Base-by-base conservation (phyloP, 2,113 vertebrate genomes). In the Eulemur rufifrons region DNA sequence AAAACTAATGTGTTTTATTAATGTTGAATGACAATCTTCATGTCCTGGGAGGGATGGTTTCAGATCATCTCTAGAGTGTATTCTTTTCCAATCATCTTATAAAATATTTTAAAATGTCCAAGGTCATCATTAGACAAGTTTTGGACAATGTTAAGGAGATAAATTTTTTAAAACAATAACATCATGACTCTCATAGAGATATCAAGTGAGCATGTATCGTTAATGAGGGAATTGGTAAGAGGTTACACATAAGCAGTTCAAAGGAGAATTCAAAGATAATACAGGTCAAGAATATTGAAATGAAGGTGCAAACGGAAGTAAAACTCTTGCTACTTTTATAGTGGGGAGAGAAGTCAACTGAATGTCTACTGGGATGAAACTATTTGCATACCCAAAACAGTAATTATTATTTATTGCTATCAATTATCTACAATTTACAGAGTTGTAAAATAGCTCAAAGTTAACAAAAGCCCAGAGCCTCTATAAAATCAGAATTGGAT, bases 21-120 rank as follows among this genome's bases (percentile, higher is more conserved):
- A 94, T 47, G 39, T 87, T 78, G 23, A 88, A 64, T 63, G 21
- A 96, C 47, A 82, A 93, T 86, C 42, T 90, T 66, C 20, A 66
- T 39, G 17, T 59, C n/a, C 7, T 39, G 68, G 23, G 50, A 89
- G 66, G 32, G 2, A 39, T 74, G 6, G 34, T 69, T 86, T 95
- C 47, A 86, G 12, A 45, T 59, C 11, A 73, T 50, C 56, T 89
- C 56, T 85, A 73, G 42, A 39, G 8, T 71, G 5, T 81, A 23
- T 42, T 27, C 54, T 83, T 95, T 66, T 63, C 23, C 91, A 37
- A 86, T 29, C 21, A 54, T 66, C n/a, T 85, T 32, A 9, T 61
- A 61, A 93, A 85, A 74, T 88, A 88, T 86, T 95, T 78, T 69
- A 15, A 92, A 93, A 77, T 71, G 7, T 64, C 9, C 14, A 68